A percentile compares a stretch with the other conserved stretches of the same genome.
These are phyloP conservation scores for Pteruthius melanotis DNA, from an alignment of 2,113 vertebrate species.

Conservation along the genomic window DNA sequence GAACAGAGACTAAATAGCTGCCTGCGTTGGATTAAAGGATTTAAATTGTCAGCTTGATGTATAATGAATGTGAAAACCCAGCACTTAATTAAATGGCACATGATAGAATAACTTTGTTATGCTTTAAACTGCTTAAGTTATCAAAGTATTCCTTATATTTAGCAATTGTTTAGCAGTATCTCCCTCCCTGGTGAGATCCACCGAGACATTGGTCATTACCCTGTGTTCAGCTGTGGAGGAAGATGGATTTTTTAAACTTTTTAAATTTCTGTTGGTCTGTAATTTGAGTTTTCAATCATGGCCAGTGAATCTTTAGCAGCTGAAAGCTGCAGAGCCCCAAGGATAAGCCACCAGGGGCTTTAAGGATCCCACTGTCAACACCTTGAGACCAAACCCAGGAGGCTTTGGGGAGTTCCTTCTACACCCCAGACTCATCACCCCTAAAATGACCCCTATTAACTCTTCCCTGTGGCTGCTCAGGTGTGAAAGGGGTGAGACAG, in stretches of 20 bases:
- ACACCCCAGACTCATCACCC: not conserved
- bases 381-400: not conserved
- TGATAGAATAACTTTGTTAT: conserved; percentile 75
- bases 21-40: conserved; percentile 88
- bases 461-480: not conserved
- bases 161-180: conserved; percentile 70
- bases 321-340: not conserved
- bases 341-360: not conserved
- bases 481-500: too few species aligned
- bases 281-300: not conserved
- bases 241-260: not conserved
- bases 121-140: conserved; percentile 69
- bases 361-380: not conserved
- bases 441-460: not conserved
- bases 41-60: conserved; percentile 78
- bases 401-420: not conserved
- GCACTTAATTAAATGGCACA: conserved; percentile 80
- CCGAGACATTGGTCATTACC: not conserved
- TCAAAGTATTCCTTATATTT: conserved; percentile 65
- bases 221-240: not conserved
- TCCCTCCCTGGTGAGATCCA: conserved; percentile 8
- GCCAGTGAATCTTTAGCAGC: not conserved
- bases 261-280: not conserved
- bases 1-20: conserved; percentile 85
- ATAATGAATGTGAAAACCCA: conserved; percentile 81